phyloP scores from a whole-genome alignment of 1,140 invertebrate genomes.

The Augochlora pura region DNA sequence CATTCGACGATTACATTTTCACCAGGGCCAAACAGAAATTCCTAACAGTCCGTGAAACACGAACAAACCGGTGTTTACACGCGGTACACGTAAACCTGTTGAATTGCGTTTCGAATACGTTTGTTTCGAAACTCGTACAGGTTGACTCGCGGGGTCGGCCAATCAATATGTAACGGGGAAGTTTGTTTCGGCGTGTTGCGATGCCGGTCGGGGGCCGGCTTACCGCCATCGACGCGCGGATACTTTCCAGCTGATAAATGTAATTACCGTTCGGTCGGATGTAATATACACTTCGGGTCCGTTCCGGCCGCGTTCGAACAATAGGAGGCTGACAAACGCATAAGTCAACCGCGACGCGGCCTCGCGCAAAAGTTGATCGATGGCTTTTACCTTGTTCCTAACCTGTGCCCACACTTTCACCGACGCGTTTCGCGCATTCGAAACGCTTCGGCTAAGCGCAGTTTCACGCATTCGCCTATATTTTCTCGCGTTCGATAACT shows the following conservation, averaged over 20 bases:
- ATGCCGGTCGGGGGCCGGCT: conserved; percentile 6
- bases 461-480: no score
- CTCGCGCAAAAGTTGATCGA: neutral
- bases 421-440: no score
- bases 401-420: no score
- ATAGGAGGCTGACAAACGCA: neutral
- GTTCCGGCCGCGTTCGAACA: neutral
- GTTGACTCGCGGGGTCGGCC: conserved; percentile 34
- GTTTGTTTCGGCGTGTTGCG: conserved; percentile 55
- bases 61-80: conserved; percentile 63
- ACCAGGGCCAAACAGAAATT: conserved; percentile 41
- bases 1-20: conserved; percentile 43
- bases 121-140: conserved; percentile 59
- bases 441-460: no score
- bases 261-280: conserved; percentile 54
- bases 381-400: neutral
- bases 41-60: conserved; percentile 49
- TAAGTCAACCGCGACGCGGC: no score
- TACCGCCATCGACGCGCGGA: conserved; percentile 33
- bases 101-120: conserved; percentile 65
- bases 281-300: conserved; percentile 35
- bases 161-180: conserved; percentile 64
- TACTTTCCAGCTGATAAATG: conserved; percentile 37
- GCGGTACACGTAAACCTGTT: conserved; percentile 63
- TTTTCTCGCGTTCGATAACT: no score